Conservation (phyloP, 1,140 invertebrate genomes). For the Drosophila mojavensis region DNA sequence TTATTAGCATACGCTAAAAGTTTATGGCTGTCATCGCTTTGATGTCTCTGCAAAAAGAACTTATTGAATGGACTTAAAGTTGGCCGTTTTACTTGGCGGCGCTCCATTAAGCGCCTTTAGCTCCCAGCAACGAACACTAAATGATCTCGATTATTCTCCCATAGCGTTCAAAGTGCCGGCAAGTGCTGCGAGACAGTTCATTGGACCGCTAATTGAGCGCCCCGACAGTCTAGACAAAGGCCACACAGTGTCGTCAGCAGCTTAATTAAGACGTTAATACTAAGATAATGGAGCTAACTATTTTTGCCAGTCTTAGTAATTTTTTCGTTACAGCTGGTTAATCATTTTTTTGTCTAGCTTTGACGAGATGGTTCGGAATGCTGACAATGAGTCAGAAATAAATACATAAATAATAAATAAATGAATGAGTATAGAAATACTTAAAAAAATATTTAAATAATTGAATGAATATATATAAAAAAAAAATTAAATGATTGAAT, state of each 20-base stretch:
- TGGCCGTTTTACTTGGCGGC: slow-evolving; percentile 31
- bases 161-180: slow-evolving; percentile 24
- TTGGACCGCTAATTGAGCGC: slow-evolving; percentile 64
- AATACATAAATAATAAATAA: too few relatives aligned
- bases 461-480: too few relatives aligned
- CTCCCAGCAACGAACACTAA: slow-evolving; percentile 25
- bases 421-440: too few relatives aligned
- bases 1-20: slow-evolving; percentile 52
- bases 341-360: slow-evolving; percentile 14
- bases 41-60: slow-evolving; percentile 31
- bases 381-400: not conserved
- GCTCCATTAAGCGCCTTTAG: slow-evolving; percentile 44
- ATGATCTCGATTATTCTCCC: slow-evolving; percentile 23
- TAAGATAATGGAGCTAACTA: slow-evolving; percentile 26
- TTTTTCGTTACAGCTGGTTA: slow-evolving; percentile 12
- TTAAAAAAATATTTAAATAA: too few relatives aligned
- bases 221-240: slow-evolving; percentile 55
- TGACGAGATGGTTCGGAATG: not conserved
- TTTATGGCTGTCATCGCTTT: slow-evolving; percentile 39
- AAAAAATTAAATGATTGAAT: too few relatives aligned
- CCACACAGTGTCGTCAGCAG: slow-evolving; percentile 23
- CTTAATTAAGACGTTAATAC: slow-evolving; percentile 54
- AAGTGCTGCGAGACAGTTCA: slow-evolving; percentile 54
- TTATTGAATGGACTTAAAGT: slow-evolving; percentile 43
- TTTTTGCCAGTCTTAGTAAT: slow-evolving; percentile 3